Evolutionary conservation across 2,888 invertebrate genomes (phyloP), one percentile per base, ranked within the genome.

Genomic region (Drosophila phalerata): DNA sequence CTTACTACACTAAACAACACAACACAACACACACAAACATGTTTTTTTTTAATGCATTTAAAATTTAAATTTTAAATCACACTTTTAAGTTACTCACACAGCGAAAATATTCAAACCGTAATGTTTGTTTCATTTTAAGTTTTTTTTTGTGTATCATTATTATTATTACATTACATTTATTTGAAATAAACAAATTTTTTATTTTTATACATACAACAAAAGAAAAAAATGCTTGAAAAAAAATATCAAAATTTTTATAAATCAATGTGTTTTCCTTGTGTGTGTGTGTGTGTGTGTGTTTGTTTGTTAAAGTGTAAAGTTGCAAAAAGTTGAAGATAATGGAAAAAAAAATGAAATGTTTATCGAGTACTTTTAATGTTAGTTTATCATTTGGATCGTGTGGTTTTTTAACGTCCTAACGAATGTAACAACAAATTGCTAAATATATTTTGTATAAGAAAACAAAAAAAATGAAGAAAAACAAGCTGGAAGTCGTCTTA

Each of bases 391-490:
- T 64, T 77, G 60, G 78, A 73, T 52, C 77, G 69, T 73, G 73
- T 73, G 73, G 64, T 73, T 77, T 73, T 28, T 73, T 77, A 64
- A 76, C 75, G 75, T 76, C 75, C 78, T 76, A 77, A 72, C 60
- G 42, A 78, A 72, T 67, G 71, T 82, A 71, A 77, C 32, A 49
- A 67, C 32, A 45, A 62, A 69, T 79, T 75, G 69, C 65, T 75
- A 72, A 82, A 82, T 77, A 84, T 85, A 79, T 81, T 84, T 87
- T 84, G 55, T 87, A 85, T 77, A 87, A 77, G 57, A 77, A 76
- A 79, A 63, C n/a, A 9, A 25, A 25, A 30, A 22, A 19, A 30
- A 8, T 2, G 32, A 40, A 22, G 32, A 47, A 56, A 43, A 28
- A 49, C 19, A 53, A 42, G 13, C 6, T 57, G 28, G 32, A 43